A percentile compares a stretch with the other conserved stretches of the same genome.
phyloP scores from a whole-genome alignment of 2,888 invertebrate genomes.

The Flexamia atlantica region DNA sequence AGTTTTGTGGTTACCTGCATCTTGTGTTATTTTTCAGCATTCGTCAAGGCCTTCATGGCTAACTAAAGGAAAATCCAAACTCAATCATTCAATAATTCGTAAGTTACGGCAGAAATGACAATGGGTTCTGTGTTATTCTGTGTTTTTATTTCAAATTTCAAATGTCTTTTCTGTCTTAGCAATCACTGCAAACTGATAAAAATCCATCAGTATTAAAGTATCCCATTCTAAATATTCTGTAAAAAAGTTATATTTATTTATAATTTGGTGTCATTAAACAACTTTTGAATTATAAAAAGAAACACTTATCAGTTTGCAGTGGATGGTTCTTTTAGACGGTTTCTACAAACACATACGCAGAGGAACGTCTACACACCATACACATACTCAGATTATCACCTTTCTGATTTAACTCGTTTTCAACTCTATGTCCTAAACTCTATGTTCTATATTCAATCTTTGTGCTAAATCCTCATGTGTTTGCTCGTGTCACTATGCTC shows the following conservation, averaged over 20 bases:
- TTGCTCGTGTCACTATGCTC: slow-evolving; percentile 25
- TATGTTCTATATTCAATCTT: slow-evolving; percentile 33
- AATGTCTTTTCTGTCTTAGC: slow-evolving; percentile 26
- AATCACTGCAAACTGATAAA: slow-evolving; percentile 35
- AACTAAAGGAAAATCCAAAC: slow-evolving; percentile 38
- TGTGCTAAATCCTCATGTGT: slow-evolving; percentile 11
- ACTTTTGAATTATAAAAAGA: slow-evolving; percentile 5
- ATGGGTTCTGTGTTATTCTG: slow-evolving; percentile 52
- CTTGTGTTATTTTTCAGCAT: slow-evolving; percentile 79
- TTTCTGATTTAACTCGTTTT: slow-evolving; percentile 23
- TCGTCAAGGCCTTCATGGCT: slow-evolving; percentile 87
- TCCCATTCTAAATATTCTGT: neutral
- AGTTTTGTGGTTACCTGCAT: slow-evolving; percentile 64
- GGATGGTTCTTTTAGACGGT: neutral
- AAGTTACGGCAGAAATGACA: slow-evolving; percentile 29
- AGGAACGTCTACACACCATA: slow-evolving; percentile 18
- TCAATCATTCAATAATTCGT: slow-evolving; percentile 46
- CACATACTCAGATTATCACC: neutral
- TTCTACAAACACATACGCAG: slow-evolving; percentile 12
- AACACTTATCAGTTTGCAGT: slow-evolving; percentile 9
- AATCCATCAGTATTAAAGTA: neutral
- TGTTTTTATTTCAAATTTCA: slow-evolving; percentile 37
- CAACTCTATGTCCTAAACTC: slow-evolving; percentile 40
- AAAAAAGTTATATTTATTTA: neutral
- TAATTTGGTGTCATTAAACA: neutral